phyloP scores from a whole-genome alignment of 2,888 invertebrate genomes.

The Gryllus longicercus region DNA sequence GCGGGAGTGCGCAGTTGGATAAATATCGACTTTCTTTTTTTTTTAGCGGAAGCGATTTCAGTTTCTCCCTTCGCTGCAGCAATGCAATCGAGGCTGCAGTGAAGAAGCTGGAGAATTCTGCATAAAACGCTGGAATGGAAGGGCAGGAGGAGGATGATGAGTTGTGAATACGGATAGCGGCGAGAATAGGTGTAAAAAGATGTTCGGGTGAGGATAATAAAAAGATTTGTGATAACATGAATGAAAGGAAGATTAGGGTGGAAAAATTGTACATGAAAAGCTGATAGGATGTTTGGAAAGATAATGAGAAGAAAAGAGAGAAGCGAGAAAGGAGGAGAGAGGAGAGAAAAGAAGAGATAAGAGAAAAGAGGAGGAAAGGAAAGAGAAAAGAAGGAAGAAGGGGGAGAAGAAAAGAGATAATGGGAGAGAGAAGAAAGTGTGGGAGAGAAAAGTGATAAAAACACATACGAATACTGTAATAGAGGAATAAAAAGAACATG shows the following conservation, averaged over 20 bases:
- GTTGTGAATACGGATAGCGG: background rate
- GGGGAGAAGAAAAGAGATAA: background rate
- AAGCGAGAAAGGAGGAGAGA: background rate
- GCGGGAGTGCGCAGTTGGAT: too few species aligned
- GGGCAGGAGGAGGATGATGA: background rate
- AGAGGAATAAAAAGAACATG: background rate
- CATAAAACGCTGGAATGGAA: background rate
- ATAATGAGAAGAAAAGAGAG: background rate
- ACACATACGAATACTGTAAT: background rate
- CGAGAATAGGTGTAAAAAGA: background rate
- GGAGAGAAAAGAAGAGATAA: background rate
- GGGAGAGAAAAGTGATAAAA: background rate
- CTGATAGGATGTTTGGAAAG: background rate
- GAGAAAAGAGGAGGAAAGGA: background rate
- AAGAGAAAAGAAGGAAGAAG: background rate
- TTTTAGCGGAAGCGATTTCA: too few species aligned
- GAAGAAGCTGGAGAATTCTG: too few species aligned
- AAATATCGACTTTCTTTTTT: too few species aligned
- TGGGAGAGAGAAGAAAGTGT: background rate
- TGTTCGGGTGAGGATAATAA: background rate
- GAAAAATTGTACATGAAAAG: too few species aligned
- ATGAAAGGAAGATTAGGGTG: too few species aligned
- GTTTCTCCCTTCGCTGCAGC: too few species aligned
- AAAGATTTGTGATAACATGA: background rate
- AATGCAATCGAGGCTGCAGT: too few species aligned